Percentiles rank a stretch among this genome's conserved stretches.
Evolutionary conservation across 2,113 vertebrate species (phyloP).

Genomic region (Turnix velox): DNA sequence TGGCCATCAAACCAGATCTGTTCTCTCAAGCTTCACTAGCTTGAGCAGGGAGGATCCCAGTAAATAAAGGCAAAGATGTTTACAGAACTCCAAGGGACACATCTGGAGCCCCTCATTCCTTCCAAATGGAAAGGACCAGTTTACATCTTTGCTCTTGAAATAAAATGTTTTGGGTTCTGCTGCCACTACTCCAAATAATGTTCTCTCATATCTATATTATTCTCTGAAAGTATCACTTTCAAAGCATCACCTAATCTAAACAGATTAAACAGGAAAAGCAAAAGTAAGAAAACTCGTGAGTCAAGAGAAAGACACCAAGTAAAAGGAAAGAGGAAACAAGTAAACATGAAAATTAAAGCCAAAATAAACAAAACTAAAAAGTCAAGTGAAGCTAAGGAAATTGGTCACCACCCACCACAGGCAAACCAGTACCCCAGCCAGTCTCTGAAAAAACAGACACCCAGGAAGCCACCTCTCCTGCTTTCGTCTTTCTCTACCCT

Average conservation of each 20-base stretch:
- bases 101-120: background rate
- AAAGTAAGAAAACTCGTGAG: background rate
- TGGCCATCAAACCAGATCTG: background rate
- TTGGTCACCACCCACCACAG: background rate
- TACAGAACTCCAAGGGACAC: background rate
- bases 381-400: background rate
- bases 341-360: background rate
- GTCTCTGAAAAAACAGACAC: background rate
- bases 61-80: background rate
- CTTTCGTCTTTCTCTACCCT: background rate
- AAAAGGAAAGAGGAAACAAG: background rate
- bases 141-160: background rate
- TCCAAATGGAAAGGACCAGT: background rate
- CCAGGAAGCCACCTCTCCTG: background rate
- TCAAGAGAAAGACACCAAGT: background rate
- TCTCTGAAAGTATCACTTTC: background rate
- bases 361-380: background rate
- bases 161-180: background rate
- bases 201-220: background rate
- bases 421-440: background rate
- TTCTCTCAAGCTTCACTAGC: background rate
- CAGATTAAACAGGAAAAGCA: background rate
- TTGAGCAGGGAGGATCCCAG: background rate
- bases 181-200: background rate
- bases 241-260: background rate